Conservation (phyloP, 2,888 invertebrate species). For the Smittia sp. region DNA sequence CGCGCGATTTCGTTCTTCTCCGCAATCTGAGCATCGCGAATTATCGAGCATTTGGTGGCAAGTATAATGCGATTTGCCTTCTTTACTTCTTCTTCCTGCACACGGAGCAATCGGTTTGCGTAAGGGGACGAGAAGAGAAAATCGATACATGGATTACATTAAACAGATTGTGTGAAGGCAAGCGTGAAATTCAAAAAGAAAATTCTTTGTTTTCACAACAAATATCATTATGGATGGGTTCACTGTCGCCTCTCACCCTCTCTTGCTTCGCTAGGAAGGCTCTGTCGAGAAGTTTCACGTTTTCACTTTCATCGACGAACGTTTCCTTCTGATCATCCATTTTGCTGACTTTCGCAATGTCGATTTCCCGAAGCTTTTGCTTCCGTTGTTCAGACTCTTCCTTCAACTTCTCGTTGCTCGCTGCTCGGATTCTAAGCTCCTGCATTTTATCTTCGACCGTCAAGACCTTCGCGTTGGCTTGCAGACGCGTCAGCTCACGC, state of each 20-base stretch:
- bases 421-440: conserved; percentile 53
- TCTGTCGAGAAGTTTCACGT: conserved; percentile 58
- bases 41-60: conserved; percentile 80
- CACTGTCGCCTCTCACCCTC: conserved; percentile 46
- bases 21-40: conserved; percentile 77
- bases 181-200: neutral
- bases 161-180: neutral
- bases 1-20: conserved; percentile 56
- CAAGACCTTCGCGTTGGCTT: conserved; percentile 59
- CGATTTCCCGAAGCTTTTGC: conserved; percentile 55
- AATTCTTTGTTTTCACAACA: neutral
- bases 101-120: neutral
- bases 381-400: conserved; percentile 61
- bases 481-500: conserved; percentile 60
- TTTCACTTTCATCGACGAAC: conserved; percentile 53
- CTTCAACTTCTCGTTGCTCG: conserved; percentile 55
- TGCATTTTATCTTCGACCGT: conserved; percentile 55
- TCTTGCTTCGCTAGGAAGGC: conserved; percentile 52
- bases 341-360: conserved; percentile 48
- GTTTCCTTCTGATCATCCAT: conserved; percentile 53
- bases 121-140: neutral
- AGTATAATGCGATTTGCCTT: conserved; percentile 74
- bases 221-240: no score
- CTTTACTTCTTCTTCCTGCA: conserved; percentile 65
- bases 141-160: neutral